Evolutionary conservation across 2,888 invertebrate species (phyloP).

Genomic region (Argyra leucocephala): DNA sequence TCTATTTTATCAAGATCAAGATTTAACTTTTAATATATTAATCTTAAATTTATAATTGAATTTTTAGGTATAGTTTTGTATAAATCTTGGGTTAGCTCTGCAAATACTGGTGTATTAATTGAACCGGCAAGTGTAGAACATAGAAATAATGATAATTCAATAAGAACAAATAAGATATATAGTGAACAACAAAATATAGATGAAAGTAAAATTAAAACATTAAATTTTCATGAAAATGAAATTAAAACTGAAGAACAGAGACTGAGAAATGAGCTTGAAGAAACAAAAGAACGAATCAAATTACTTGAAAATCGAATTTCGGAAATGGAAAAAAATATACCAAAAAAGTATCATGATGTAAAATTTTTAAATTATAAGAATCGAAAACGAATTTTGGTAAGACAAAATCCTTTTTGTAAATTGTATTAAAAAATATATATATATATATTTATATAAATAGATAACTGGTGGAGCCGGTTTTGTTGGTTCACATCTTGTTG

Average conservation of each 20-base stretch:
- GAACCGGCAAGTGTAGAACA: conserved; percentile 23
- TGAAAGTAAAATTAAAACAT: background rate
- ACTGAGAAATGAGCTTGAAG: conserved; percentile 46
- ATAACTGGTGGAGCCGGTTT: conserved; percentile 96
- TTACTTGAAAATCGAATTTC: conserved; percentile 64
- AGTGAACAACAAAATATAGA: conserved; percentile 10
- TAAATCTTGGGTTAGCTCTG: conserved; percentile 23
- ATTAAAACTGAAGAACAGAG: conserved; percentile 21
- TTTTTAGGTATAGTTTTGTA: conserved; percentile 21
- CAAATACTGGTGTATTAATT: conserved; percentile 25
- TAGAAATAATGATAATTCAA: conserved; percentile 16
- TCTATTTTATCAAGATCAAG: conserved; percentile 4
- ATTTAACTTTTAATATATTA: conserved; percentile 4
- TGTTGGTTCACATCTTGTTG: conserved; percentile 97
- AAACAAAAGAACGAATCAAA: conserved; percentile 55
- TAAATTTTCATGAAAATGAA: conserved; percentile 11
- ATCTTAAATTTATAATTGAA: background rate
- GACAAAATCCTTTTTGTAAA: conserved; percentile 23
- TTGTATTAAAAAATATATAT: too few relatives aligned
- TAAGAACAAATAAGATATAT: background rate
- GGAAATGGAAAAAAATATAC: conserved; percentile 60
- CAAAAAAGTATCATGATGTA: conserved; percentile 81
- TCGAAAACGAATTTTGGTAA: conserved; percentile 82
- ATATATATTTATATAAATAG: conserved; percentile 45
- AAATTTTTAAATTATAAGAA: conserved; percentile 85